These are phyloP conservation scores for Acleris laterana DNA, from an alignment of 2,888 invertebrate genomes.

Conservation along the genomic window DNA sequence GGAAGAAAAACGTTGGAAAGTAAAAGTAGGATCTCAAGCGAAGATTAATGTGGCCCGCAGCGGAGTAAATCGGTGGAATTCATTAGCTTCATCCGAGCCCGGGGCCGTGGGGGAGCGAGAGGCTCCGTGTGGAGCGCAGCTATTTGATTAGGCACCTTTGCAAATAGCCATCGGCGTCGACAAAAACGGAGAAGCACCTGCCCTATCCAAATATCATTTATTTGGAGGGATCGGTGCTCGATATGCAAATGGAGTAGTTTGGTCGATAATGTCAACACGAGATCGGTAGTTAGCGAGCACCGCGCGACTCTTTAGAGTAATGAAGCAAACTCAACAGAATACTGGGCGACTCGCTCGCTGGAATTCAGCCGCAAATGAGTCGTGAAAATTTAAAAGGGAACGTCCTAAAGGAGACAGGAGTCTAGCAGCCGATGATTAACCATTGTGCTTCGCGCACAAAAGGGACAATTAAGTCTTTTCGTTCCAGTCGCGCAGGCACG, in stretches of 20 bases:
- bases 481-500: constrained; percentile 2
- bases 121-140: constrained; percentile 3
- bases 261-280: constrained; percentile 5
- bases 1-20: constrained; percentile 39
- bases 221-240: constrained; percentile 1
- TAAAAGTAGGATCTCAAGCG: constrained; percentile 47
- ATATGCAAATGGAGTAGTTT: constrained; percentile 6
- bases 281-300: neutral
- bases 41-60: constrained; percentile 49
- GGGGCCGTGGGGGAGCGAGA: constrained; percentile 6
- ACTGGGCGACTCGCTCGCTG: no score
- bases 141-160: constrained; percentile 21
- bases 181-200: constrained; percentile 10
- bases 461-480: constrained; percentile 22
- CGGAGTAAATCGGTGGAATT: constrained; percentile 51
- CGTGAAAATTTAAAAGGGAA: constrained; percentile 33
- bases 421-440: constrained; percentile 34
- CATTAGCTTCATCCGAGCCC: constrained; percentile 49
- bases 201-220: constrained; percentile 28
- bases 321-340: no score
- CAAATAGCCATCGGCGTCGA: constrained; percentile 12
- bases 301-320: no score
- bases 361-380: constrained; percentile 21
- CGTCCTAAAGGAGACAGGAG: constrained; percentile 3
- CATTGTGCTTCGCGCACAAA: constrained; percentile 31